These are phyloP conservation scores for Plebejus anna DNA, from an alignment of 2,888 invertebrate genomes.

Conservation along the genomic window DNA sequence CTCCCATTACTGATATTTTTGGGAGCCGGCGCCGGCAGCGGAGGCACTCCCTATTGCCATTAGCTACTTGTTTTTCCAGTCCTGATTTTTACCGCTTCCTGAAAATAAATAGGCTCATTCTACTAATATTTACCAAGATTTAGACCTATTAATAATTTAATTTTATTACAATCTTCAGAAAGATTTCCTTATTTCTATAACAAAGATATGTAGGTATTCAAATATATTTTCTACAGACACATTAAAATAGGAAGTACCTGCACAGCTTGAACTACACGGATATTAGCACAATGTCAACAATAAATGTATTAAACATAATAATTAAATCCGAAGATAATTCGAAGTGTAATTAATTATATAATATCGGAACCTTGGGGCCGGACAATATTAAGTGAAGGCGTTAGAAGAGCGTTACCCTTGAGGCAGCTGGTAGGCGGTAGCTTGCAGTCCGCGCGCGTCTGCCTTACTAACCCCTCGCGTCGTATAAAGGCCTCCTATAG, in stretches of 20 bases:
- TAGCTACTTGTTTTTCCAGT: not conserved
- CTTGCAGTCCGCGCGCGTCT: slow-evolving; percentile 65
- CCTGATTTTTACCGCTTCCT: not conserved
- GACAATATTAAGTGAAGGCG: slow-evolving; percentile 12
- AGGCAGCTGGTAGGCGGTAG: slow-evolving; percentile 39
- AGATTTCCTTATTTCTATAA: too few relatives aligned
- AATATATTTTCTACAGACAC: not conserved
- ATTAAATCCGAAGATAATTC: slow-evolving; percentile 17
- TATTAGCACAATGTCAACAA: slow-evolving; percentile 8
- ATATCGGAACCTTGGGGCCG: slow-evolving; percentile 21
- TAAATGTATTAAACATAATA: not conserved
- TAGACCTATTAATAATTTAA: too few relatives aligned
- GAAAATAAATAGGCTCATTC: not conserved
- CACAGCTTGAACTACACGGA: not conserved
- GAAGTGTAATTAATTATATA: slow-evolving; percentile 16
- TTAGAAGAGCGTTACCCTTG: slow-evolving; percentile 40
- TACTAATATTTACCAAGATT: not conserved
- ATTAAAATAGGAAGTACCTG: not conserved
- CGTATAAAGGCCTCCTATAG: slow-evolving; percentile 47
- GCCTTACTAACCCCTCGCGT: slow-evolving; percentile 63
- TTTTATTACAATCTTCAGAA: too few relatives aligned
- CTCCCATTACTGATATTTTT: too few relatives aligned
- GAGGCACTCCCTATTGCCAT: too few relatives aligned
- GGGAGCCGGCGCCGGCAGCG: too few relatives aligned
- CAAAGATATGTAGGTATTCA: not conserved